Base-by-base conservation (phyloP, 2,888 invertebrate species). In the Patella pellucida region DNA sequence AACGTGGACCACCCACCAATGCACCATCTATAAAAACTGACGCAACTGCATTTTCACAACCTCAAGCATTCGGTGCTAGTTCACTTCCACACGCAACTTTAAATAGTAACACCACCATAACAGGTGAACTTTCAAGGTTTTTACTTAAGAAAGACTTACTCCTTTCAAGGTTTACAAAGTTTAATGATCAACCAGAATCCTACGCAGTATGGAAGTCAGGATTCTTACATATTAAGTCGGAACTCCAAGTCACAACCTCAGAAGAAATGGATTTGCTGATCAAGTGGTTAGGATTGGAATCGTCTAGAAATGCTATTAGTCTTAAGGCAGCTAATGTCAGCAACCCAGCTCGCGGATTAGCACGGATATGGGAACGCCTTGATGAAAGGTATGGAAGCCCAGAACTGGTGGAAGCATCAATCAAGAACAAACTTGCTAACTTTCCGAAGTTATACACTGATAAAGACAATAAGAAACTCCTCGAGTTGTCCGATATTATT, bases 381-480 rank as follows among this genome's bases (percentile, higher is more conserved):
- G 74, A 79, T 23, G 75, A 76, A n/a, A 23, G 73, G 56, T 77
- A 79, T 71, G 77, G 79, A 41, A 12, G 69, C 12, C 75, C 77
- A 15, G 77, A 77, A 56, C 68, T 75, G 52, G 71, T 79, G 23
- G 79, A 79, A 51, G 54, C 71, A 11, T 19, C 73, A 15, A 70
- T 79, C 3, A 76, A 72, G 15, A n/a, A 19, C 7, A 76, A 74
- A 68, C 51, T 77, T 14, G 68, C 51, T 2, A 72, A 71, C 14
- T 74, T 79, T 54, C 77, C 75, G 15, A 73, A 56, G 41, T 27
- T 77, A 15, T 27, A 27, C 27, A 75, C 75, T 1, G 68, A 71
- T 23, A 72, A 72, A 27, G 79, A 79, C 69, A 68, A 69, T 51
- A 73, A 68, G 68, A 74, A 52, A 75, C 75, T 79, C 4, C 75